A percentile compares a stretch with the other conserved stretches of the same genome.
These are phyloP conservation scores for Stenotaenia linearis DNA, from an alignment of 2,888 invertebrate genomes.

Conservation along the genomic window DNA sequence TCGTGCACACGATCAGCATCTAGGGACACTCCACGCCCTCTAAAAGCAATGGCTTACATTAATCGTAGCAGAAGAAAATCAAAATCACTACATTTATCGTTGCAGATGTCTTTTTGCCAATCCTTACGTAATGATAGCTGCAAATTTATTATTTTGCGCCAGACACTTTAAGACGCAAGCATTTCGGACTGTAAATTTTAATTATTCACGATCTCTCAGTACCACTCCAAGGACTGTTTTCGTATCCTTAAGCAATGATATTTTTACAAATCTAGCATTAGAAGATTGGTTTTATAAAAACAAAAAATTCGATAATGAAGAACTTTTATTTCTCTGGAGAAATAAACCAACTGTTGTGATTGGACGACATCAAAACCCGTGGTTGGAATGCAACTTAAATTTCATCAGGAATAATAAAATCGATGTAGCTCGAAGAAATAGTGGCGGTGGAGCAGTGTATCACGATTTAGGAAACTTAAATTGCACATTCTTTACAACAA, in stretches of 20 bases:
- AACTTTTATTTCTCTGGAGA: slow-evolving; percentile 83
- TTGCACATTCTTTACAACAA: slow-evolving; percentile 81
- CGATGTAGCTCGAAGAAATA: slow-evolving; percentile 77
- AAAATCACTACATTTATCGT: too few species aligned
- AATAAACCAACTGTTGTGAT: slow-evolving; percentile 93
- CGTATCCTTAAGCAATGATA: slow-evolving; percentile 83
- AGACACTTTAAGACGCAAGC: background rate
- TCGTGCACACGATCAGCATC: too few species aligned
- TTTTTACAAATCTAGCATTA: slow-evolving; percentile 87
- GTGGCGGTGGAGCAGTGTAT: slow-evolving; percentile 93
- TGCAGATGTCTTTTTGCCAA: too few species aligned
- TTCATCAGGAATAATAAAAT: slow-evolving; percentile 62
- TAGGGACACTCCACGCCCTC: too few species aligned
- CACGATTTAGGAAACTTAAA: slow-evolving; percentile 92
- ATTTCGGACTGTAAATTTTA: background rate
- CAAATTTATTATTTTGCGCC: background rate
- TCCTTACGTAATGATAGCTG: background rate
- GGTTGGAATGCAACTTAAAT: slow-evolving; percentile 79
- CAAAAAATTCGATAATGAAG: slow-evolving; percentile 72
- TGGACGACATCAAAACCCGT: slow-evolving; percentile 95
- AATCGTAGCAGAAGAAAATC: too few species aligned
- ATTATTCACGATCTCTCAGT: background rate
- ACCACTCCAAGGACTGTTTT: slow-evolving; percentile 55
- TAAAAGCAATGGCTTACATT: too few species aligned
- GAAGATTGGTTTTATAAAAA: slow-evolving; percentile 95